Base-by-base conservation (phyloP, 2,797 vertebrate species). In the Brachymystax lenok region DNA sequence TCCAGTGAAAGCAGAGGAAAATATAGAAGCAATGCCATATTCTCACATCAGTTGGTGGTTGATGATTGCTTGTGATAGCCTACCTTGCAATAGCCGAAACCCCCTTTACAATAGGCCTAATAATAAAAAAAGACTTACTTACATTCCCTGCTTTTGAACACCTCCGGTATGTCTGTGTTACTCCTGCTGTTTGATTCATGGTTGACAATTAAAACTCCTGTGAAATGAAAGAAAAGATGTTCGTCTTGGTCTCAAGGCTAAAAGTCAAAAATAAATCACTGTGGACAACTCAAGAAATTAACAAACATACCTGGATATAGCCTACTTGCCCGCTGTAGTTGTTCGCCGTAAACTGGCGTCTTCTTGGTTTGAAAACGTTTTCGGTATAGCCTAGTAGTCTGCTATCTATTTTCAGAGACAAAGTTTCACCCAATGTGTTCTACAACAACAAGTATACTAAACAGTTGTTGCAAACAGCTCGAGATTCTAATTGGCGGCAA, bases 161-260 rank as follows among this genome's bases (percentile, higher is more conserved):
- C 79, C 96, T 95, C 79, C 96, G 93, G 80, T 98, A 96, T 71
- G 95, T 95, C 51, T 99, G 98, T 76, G 94, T 63, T 46, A 27
- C 96, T 75, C 97, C 96, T 0, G 97, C 98, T 0, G 97, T 99
- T 90, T 99, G 98, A 86, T 99, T 98, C 98, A 99, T 99, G 88
- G 70, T 79, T 81, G 30, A 69, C 88, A 88, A 30, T 14, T 59
- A 59, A 59, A 19, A 59, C 66, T 68, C 59, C 59, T 63, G 21
- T 63, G 59, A 63, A 63, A 63, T 24, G 3, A 12, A 63, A 63
- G 10, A 24, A 19, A 63, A 63, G 21, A 21, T 24, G 21, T 13
- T 46, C 40, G 40, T 46, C 40, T 46, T 46, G 40, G 10, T 46
- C 40, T 46, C 40, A 13, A 46, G 40, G 40, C 21, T 63, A 56